Base-by-base conservation (phyloP, 2,888 invertebrate species). In the Chrysomela aeneicollis region DNA sequence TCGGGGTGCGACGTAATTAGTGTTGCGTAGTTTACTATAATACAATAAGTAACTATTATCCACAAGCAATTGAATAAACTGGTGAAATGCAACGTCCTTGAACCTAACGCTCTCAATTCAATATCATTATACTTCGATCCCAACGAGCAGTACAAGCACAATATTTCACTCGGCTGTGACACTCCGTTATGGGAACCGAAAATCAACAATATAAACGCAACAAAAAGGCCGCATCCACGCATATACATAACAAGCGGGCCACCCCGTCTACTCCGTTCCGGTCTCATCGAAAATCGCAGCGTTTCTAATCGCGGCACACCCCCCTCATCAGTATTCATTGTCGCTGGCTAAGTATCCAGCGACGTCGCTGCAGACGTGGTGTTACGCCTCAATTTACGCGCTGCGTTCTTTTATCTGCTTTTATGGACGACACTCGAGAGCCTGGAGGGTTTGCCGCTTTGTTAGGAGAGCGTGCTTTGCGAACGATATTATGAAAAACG, bases 301-400 rank as follows among this genome's bases (percentile, higher is more conserved):
- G 73, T 76, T 68, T 67, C 76, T 74, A 78, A 78, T 77, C 74
- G 73, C 30, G 74, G 69, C 76, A 76, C 76, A 76, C 78, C 77
- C 78, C 75, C 71, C 64, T 68, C 74, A 77, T 77, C 74, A 76
- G 71, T 71, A 73, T 71, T 73, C 74, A 76, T 66, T 63, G 57
- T 63, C 53, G 57, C 50, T 19, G 26, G 50, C 18, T 51, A 64
- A 64, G 64, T 60, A 64, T 26, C 60, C 55, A 59, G 22, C 64
- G 61, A 59, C 64, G 64, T 59, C 59, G 54, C n/a, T 67, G 69
- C 67, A 59, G 55, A 65, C 64, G 61, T 53, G 51, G 66, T 66
- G 63, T 69, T 70, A 71, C 73, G 73, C 71, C 72, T 74, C 69
- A 73, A 75, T 74, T 70, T 67, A 64, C 64, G 55, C 35, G 49